Evolutionary conservation across 2,888 invertebrate genomes (phyloP).

Genomic region (Sarcophaga subvicina): DNA sequence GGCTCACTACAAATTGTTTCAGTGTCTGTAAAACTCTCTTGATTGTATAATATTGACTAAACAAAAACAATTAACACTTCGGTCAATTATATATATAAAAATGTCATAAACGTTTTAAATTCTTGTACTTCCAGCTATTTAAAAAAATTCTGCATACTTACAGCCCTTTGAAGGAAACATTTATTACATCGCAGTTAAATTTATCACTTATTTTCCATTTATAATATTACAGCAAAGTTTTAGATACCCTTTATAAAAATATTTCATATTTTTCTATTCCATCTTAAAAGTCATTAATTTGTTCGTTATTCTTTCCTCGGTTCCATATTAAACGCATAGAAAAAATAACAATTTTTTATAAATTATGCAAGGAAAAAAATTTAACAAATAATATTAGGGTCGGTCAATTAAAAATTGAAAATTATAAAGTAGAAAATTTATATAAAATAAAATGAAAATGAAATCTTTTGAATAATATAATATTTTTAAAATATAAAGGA

Average conservation of each 20-base stretch:
- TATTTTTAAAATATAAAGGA: not conserved
- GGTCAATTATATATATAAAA: no score
- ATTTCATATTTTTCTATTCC: constrained; percentile 46
- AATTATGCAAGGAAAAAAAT: not conserved
- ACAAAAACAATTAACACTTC: no score
- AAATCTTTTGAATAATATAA: not conserved
- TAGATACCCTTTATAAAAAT: constrained; percentile 52
- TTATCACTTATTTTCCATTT: no score
- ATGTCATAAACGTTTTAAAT: no score
- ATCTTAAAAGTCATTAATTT: constrained; percentile 68
- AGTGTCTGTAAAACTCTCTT: no score
- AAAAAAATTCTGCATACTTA: no score
- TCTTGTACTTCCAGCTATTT: no score
- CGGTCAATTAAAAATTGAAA: not conserved
- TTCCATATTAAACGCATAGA: constrained; percentile 2
- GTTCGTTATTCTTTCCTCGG: constrained; percentile 30
- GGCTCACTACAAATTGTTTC: no score
- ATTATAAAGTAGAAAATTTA: not conserved
- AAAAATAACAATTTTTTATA: constrained; percentile 47
- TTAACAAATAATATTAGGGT: not conserved
- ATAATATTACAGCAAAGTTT: not conserved
- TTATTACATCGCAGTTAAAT: no score
- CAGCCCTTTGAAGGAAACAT: no score
- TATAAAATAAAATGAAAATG: not conserved
- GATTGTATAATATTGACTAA: no score